phyloP scores from a whole-genome alignment of 2,888 invertebrate species.

The Drosophila paramelanica region DNA sequence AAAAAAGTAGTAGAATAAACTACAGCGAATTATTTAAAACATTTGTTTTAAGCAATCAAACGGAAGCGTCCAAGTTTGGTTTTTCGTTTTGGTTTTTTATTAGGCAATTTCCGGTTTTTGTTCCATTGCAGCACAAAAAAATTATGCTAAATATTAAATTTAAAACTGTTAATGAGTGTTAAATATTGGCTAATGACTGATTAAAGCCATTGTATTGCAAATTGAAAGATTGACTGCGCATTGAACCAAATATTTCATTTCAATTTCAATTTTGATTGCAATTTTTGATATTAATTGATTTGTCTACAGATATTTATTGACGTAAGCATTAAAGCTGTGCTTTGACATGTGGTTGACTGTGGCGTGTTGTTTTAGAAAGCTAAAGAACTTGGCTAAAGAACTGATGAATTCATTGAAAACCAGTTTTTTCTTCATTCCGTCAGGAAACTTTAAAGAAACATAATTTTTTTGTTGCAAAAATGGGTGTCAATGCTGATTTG shows the following conservation, averaged over 20 bases:
- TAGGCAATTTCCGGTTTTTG: conserved; percentile 66
- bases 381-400: background rate
- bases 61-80: conserved; percentile 61
- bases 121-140: conserved; percentile 7
- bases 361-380: conserved; percentile 17
- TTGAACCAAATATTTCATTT: conserved; percentile 4
- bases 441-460: conserved; percentile 36
- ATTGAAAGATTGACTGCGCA: conserved; percentile 4
- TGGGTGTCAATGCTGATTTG: conserved; percentile 46
- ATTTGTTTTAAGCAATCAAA: conserved; percentile 56
- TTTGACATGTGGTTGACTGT: background rate
- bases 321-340: background rate
- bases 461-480: conserved; percentile 39
- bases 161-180: conserved; percentile 25
- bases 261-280: background rate
- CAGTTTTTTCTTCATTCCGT: conserved; percentile 17
- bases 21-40: conserved; percentile 15
- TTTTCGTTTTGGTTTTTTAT: conserved; percentile 38
- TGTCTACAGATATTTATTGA: background rate
- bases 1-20: conserved; percentile 17
- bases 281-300: conserved; percentile 4
- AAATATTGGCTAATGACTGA: conserved; percentile 42
- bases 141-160: conserved; percentile 22
- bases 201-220: conserved; percentile 14
- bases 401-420: conserved; percentile 29